Base-by-base conservation (phyloP, 92 coral and sea anemone genomes). In the Phymanthus crucifer region DNA sequence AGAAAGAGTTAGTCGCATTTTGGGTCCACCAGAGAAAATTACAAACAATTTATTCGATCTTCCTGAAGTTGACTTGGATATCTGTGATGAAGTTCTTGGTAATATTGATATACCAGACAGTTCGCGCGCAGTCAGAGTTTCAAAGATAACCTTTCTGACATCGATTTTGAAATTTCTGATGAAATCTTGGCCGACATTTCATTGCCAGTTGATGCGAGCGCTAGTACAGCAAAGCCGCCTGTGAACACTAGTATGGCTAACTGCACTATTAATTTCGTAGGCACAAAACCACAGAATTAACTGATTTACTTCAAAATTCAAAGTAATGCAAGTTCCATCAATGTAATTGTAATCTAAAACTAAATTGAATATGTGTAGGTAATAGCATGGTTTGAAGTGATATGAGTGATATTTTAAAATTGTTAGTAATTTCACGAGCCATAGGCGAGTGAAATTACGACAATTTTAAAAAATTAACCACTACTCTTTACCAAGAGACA, bases 221-320 rank as follows among this genome's bases (percentile, higher is more conserved):
- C 70, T 4, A 64, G 67, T 58, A 58, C 70, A 64, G 70, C 29
- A 67, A 67, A 67, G 38, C 72, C 72, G 18, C 38, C 72, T 27
- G 72, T 27, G 38, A 67, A 67, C 72, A 31, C 37, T 67, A 67
- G 72, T 67, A 67, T 67, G n/a, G 18, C 38, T 67, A 67, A 67
- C 72, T 67, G 72, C 32, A 33, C 36, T 67, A 67, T 67, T 67
- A 67, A 67, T 32, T 27, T 67, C 18, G 37, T 67, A 67, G 38
- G 38, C 72, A 67, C 2, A 67, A 35, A 67, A 67, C 70, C 70
- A 66, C 13, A 66, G 70, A 66, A 8, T 66, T 66, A 66, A 66
- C n/a, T n/a, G n/a, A n/a, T 66, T 66, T 66, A 66, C 27, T 66
- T 66, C 70, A 66, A 66, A 66, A 66, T 4, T 66, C 6, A 58